Base-by-base conservation (phyloP, 2,888 invertebrate species). In the Synergus gifuensis region DNA sequence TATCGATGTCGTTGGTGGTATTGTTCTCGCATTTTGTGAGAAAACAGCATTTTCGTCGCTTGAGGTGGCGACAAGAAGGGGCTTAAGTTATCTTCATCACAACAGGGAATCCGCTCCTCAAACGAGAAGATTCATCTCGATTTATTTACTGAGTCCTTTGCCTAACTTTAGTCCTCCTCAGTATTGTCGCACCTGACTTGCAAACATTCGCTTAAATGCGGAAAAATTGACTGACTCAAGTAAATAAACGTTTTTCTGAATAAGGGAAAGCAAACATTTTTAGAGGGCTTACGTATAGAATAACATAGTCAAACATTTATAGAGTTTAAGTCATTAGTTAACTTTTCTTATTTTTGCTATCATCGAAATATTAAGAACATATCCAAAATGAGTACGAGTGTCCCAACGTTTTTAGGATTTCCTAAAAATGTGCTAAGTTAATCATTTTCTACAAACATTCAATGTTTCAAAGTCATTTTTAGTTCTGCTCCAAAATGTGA, bases 41-140 rank as follows among this genome's bases (percentile, higher is more conserved):
- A 91, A 92, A 92, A 92, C 92, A 92, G 89, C 89, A 91, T 91
- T 92, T 91, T 90, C 88, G 91, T 90, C 92, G 92, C 92, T 91
- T 91, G 91, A 92, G 91, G 92, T 92, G 92, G 84, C 88, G 90
- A 89, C 92, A 89, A 91, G 89, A 92, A 90, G 87, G 87, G 87
- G 88, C 91, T 91, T 91, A 91, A 91, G 91, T 91, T 89, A 89
- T 91, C 88, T 88, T 85, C 89, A 90, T 91, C 90, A 91, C 88
- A 91, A 91, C 89, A 90, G 84, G 82, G 66, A 76, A 80, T 36
- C 82, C 81, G 80, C 81, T 46, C 76, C 36, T 73, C 46, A 49
- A 54, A 69, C 22, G 36, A 54, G 28, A 73, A 73, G 73, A 73
- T 73, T 49, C 36, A 12, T 54, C 73, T 54, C 46, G 16, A 36